phyloP scores from a whole-genome alignment of 2,113 vertebrate species.

The Dipodomys ordii region DNA sequence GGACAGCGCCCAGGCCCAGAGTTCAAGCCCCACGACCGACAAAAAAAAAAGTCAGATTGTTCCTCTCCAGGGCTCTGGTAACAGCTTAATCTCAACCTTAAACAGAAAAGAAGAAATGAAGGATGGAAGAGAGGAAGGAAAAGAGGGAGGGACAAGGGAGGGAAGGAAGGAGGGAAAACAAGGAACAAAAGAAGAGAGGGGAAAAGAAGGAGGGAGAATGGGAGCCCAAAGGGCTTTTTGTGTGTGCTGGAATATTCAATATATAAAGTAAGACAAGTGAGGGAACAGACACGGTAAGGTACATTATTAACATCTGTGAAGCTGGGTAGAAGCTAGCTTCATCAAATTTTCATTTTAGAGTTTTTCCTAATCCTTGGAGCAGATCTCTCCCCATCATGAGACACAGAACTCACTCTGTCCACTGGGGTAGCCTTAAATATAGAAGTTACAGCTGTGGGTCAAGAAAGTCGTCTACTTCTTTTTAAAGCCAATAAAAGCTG shows the following conservation, averaged over 20 bases:
- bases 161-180: too few relatives aligned
- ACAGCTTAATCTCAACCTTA: neutral
- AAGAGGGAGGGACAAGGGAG: too few relatives aligned
- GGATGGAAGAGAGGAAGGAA: neutral
- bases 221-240: neutral
- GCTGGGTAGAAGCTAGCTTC: neutral
- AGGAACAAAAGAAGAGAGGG: too few relatives aligned
- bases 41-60: too few relatives aligned
- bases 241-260: neutral
- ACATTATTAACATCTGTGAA: too few relatives aligned
- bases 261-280: neutral
- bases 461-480: neutral
- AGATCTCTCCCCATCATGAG: neutral
- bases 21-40: too few relatives aligned
- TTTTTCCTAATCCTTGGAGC: neutral
- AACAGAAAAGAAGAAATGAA: too few relatives aligned
- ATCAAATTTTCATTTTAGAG: neutral
- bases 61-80: neutral
- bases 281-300: too few relatives aligned
- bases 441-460: neutral
- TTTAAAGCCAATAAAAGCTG: neutral
- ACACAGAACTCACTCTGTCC: neutral
- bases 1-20: too few relatives aligned
- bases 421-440: neutral
- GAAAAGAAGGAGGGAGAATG: too few relatives aligned